These are phyloP conservation scores for Harmothoe impar DNA, from an alignment of 2,888 invertebrate genomes.

Conservation along the genomic window DNA sequence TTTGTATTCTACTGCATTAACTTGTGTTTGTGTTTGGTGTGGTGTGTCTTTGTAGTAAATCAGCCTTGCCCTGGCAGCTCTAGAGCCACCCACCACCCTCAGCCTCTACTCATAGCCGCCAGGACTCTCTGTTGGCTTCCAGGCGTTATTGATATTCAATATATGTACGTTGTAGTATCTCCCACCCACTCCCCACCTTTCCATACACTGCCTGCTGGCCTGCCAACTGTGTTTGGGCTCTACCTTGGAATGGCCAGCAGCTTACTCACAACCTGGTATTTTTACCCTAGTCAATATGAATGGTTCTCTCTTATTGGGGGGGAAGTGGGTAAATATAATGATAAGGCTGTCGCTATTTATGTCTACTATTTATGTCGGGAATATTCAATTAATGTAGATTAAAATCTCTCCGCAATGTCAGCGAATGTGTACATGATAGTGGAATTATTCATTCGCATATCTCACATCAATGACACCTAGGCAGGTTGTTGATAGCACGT, in stretches of 20 bases:
- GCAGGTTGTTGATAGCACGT: too few relatives aligned
- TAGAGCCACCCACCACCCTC: neutral
- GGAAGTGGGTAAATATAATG: too few relatives aligned
- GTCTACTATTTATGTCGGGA: too few relatives aligned
- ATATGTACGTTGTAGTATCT: neutral
- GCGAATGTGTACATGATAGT: too few relatives aligned
- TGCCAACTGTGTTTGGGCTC: neutral
- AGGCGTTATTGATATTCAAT: slow-evolving; percentile 38
- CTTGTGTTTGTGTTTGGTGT: neutral
- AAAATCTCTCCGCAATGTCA: too few relatives aligned
- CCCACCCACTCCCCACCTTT: neutral
- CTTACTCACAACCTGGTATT: too few relatives aligned
- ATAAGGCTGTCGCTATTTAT: too few relatives aligned
- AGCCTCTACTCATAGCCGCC: neutral
- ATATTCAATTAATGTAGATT: too few relatives aligned
- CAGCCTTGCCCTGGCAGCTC: neutral
- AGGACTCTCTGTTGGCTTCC: neutral
- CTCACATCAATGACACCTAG: too few relatives aligned
- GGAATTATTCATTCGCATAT: too few relatives aligned
- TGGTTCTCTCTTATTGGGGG: too few relatives aligned
- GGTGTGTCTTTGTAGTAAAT: slow-evolving; percentile 23
- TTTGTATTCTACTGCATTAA: neutral
- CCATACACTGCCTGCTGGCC: neutral
- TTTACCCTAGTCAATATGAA: too few relatives aligned
- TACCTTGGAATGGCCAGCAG: neutral